These are phyloP conservation scores for Lasiommata megera DNA, from an alignment of 2,888 invertebrate species.

Conservation along the genomic window DNA sequence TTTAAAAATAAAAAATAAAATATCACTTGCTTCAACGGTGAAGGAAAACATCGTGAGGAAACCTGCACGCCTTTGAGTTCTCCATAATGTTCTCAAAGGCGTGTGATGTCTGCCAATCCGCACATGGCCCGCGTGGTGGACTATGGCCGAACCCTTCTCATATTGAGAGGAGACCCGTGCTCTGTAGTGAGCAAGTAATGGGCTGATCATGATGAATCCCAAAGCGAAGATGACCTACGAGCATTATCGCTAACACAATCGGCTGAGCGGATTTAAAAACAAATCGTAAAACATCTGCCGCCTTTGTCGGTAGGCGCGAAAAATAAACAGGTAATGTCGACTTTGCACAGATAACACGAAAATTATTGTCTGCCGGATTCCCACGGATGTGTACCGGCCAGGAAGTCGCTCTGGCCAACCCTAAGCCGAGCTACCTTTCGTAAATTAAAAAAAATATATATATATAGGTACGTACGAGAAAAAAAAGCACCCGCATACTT, in stretches of 20 bases:
- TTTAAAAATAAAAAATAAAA: too few species aligned
- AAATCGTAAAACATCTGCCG: constrained; percentile 29
- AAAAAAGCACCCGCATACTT: constrained; percentile 66
- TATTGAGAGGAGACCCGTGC: too few species aligned
- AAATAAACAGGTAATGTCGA: constrained; percentile 31
- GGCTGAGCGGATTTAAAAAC: constrained; percentile 6
- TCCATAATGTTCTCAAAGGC: too few species aligned
- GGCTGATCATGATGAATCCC: too few species aligned
- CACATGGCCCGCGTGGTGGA: too few species aligned
- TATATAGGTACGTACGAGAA: too few species aligned
- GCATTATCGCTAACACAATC: background rate
- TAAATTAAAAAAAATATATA: constrained; percentile 28
- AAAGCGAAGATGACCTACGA: background rate
- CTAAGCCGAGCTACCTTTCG: constrained; percentile 44
- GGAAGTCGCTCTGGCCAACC: constrained; percentile 44
- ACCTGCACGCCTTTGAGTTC: too few species aligned
- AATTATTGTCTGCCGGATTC: constrained; percentile 39
- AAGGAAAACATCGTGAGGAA: too few species aligned
- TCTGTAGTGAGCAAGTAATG: too few species aligned
- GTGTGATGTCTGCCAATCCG: too few species aligned
- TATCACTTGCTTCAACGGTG: too few species aligned
- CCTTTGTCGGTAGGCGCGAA: constrained; percentile 30
- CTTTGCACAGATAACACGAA: constrained; percentile 20
- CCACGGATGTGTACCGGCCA: constrained; percentile 45
- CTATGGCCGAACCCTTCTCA: too few species aligned